Evolutionary conservation across 2,888 invertebrate species (phyloP), one percentile per base, ranked within the genome.

Genomic region (Philonicus albiceps): DNA sequence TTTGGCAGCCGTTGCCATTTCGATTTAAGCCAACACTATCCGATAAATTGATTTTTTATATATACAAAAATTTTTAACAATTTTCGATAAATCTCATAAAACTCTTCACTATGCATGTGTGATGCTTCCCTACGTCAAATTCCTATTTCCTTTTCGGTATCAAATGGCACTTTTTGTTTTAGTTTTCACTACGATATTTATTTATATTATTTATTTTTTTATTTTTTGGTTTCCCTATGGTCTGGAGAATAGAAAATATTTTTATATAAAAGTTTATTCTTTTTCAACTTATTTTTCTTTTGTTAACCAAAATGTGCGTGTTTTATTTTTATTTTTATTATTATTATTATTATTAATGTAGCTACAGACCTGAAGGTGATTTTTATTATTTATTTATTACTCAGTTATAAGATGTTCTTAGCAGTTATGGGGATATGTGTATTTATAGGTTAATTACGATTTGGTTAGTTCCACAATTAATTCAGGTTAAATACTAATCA

Each of bases 1-100:
- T 87, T 89, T 89, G 87, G 89, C 88, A 88, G 89, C 88, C 85
- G 89, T 89, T 88, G 89, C 88, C 89, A 89, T 89, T 87, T 88
- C 88, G 43, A 75, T 85, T 53, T 53, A 22, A 22, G 8, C 34
- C 43, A 31, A 73, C 72, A 73, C 73, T 43, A 72, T 81, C 31
- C 30, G 80, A 27, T 53, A 19, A 78, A 78, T 37, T 78, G 27
- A 43, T 78, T 78, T 11, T 64, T 64, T 27, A 31, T 49, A 78
- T 78, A 30, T 49, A 78, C 30, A 49, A 49, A n/a, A 78, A 49
- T 78, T 43, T 2, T 78, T 22, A 78, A 76, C 16, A 78, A 16
- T 34, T 37, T 76, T 40, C 22, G n/a, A 76, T 6, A 40, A 76
- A 27, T 64, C 27, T 64, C 64, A 27, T 22, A 22, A 22, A 64